Evolutionary conservation across 2,797 vertebrate genomes (phyloP).

Genomic region (Crocodylus rhombifer): DNA sequence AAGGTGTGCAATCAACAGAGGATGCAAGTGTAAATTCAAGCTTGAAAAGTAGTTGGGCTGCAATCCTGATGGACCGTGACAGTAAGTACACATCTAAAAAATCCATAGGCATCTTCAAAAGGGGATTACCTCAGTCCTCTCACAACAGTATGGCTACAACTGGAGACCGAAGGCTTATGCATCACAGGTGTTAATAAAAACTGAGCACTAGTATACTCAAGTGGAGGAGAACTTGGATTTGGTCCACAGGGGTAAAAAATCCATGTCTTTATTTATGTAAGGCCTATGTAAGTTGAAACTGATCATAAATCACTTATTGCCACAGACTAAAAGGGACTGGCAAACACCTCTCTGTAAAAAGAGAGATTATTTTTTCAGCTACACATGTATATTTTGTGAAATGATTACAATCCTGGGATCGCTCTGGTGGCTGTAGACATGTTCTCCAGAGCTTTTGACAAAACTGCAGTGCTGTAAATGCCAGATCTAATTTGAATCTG

Average conservation of each 20-base stretch:
- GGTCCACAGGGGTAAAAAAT: background rate
- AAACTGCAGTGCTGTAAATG: background rate
- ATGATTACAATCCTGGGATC: background rate
- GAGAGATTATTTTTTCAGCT: background rate
- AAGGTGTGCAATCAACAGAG: background rate
- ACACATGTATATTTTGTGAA: background rate
- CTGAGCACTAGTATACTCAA: background rate
- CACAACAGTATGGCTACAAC: background rate
- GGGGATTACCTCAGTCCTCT: background rate
- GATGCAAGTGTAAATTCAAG: background rate
- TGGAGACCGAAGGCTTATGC: background rate
- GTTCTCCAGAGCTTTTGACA: slow-evolving; percentile 3
- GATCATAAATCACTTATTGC: background rate
- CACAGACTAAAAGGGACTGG: background rate
- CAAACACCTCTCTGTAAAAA: background rate
- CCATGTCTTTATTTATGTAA: background rate
- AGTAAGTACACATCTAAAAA: background rate
- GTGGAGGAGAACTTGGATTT: background rate
- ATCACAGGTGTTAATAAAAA: background rate
- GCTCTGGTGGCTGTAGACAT: background rate
- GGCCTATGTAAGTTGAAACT: background rate
- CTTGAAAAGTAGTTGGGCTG: background rate
- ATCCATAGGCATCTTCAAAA: background rate
- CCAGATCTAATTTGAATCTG: slow-evolving; percentile 13
- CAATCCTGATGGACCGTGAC: background rate